Evolutionary conservation across 2,888 invertebrate species (phyloP).

Genomic region (Amphipyra tragopoginis): DNA sequence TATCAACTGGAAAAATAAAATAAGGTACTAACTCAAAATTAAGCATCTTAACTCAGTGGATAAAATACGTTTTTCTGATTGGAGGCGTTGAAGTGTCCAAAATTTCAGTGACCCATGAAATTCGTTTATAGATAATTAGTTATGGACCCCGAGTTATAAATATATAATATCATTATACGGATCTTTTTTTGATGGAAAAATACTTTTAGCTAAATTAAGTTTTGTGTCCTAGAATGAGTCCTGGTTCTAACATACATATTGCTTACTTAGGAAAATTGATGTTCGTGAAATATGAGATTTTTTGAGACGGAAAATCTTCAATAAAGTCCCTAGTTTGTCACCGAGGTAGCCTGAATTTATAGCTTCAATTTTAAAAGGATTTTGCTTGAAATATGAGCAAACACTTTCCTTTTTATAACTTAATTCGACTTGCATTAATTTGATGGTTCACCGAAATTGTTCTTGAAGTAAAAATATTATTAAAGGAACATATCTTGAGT

Average conservation of each 20-base stretch:
- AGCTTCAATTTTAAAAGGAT: conserved; percentile 25
- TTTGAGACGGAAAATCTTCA: conserved; percentile 27
- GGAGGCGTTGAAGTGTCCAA: conserved; percentile 52
- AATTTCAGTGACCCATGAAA: conserved; percentile 62
- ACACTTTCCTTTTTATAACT: background rate
- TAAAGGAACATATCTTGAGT: too few species aligned
- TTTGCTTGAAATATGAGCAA: conserved; percentile 10
- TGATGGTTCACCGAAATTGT: too few species aligned
- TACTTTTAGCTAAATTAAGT: conserved; percentile 35
- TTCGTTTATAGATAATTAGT: conserved; percentile 49
- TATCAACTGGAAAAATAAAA: conserved; percentile 24
- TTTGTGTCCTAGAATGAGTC: conserved; percentile 1
- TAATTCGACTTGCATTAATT: too few species aligned
- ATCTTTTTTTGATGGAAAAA: conserved; percentile 30
- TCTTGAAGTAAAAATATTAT: too few species aligned
- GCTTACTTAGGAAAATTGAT: conserved; percentile 42
- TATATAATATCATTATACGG: conserved; percentile 28
- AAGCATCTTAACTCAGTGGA: conserved; percentile 19
- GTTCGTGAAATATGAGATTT: conserved; percentile 27
- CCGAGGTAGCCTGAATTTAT: conserved; percentile 24
- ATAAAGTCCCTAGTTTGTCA: conserved; percentile 33
- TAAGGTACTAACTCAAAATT: conserved; percentile 38
- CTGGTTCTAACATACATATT: conserved; percentile 15
- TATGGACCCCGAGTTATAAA: conserved; percentile 38
- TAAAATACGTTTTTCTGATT: conserved; percentile 33